Conservation (phyloP, 1,140 invertebrate species). For the Bombus superbus region DNA sequence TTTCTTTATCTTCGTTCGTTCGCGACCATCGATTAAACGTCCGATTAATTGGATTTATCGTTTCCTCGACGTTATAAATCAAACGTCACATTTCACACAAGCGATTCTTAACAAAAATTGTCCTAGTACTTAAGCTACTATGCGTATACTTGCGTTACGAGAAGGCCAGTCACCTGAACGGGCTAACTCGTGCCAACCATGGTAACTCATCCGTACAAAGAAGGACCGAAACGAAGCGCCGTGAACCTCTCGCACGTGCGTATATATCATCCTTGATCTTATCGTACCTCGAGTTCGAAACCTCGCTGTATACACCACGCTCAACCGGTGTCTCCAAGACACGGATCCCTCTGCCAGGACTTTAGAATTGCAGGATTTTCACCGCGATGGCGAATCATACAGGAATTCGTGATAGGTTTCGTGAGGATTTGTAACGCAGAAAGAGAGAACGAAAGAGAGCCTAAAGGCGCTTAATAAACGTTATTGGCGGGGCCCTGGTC, state of each 20-base stretch:
- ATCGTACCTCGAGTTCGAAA: neutral
- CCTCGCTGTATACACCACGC: too few species aligned
- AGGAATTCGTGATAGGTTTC: conserved; percentile 26
- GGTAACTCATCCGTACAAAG: neutral
- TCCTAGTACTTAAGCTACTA: neutral
- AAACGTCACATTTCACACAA: neutral
- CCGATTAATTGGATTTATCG: neutral
- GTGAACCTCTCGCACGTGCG: neutral
- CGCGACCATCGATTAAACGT: too few species aligned
- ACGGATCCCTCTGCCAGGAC: neutral
- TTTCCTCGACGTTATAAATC: neutral
- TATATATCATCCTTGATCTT: conserved; percentile 10
- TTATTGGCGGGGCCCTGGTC: conserved; percentile 69
- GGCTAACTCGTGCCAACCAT: neutral
- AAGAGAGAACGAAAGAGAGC: neutral
- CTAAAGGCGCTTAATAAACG: conserved; percentile 74
- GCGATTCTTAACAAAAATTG: neutral
- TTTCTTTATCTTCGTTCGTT: too few species aligned
- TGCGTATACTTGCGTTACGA: neutral
- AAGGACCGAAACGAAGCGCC: neutral
- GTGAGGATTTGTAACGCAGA: neutral
- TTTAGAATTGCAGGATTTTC: neutral
- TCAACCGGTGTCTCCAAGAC: neutral
- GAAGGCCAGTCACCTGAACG: neutral
- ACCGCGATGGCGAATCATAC: conserved; percentile 12